A percentile compares a stretch with the other conserved stretches of the same genome.
Conservation (phyloP, 64 coral and sea anemone genomes). For the Exaiptasia diaphana region DNA sequence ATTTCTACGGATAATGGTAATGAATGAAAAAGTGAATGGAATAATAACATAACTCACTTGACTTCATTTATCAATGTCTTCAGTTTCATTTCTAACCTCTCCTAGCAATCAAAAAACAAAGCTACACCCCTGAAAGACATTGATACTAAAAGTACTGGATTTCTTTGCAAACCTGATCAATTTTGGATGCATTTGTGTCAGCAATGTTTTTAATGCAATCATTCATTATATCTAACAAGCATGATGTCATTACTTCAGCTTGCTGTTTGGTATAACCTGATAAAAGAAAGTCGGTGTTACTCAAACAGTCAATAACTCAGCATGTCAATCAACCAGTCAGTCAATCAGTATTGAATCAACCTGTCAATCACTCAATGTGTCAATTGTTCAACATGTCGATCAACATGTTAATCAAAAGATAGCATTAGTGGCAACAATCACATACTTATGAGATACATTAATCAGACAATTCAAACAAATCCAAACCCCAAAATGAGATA, state of each 20-base stretch:
- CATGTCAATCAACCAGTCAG: no score
- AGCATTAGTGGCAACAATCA: no score
- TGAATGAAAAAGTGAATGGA: not conserved
- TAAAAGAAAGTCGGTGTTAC: no score
- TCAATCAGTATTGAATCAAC: no score
- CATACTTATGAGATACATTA: no score
- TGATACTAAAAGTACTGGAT: not conserved
- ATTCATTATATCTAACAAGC: conserved; percentile 47
- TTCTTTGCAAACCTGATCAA: conserved; percentile 38
- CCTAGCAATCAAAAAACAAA: conserved; percentile 13
- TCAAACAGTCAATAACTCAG: no score
- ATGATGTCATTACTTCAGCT: conserved; percentile 51
- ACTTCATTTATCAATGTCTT: conserved; percentile 40
- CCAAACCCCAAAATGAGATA: no score
- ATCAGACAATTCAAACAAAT: no score
- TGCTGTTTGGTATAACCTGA: conserved; percentile 46
- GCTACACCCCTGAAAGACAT: not conserved
- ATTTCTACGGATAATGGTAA: not conserved
- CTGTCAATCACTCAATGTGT: no score
- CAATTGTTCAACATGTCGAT: no score
- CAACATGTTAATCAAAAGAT: no score
- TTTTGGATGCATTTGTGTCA: conserved; percentile 35
- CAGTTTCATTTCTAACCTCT: conserved; percentile 46
- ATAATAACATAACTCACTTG: conserved; percentile 5
- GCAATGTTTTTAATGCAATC: conserved; percentile 26